Base-by-base conservation (phyloP, 2,888 invertebrate genomes). In the Geotrupes spiniger region DNA sequence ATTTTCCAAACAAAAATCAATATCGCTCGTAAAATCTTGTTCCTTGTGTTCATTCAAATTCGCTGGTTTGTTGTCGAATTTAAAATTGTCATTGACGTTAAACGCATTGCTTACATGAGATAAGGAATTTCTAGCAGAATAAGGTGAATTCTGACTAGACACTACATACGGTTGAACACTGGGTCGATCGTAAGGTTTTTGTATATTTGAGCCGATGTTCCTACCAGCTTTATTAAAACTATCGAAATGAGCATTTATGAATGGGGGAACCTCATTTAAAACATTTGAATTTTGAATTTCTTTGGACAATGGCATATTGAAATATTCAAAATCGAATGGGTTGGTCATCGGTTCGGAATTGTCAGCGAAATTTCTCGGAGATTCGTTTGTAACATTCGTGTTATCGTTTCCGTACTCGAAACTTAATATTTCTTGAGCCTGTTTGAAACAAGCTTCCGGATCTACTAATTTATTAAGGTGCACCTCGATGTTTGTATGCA, bases 381-480 rank as follows among this genome's bases (percentile, higher is more conserved):
- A 11, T 29, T 29, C 11, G n/a, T 29, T 29, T 4, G 12, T 26
- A 31, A 28, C 46, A 15, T 45, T 25, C 17, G 25, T 36, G 4
- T 33, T 15, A 12, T 12, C 1, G 11, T 33, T 33, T 50, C 45
- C 42, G 46, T 41, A 46, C 12, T 50, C 45, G 38, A 50, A 49
- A 9, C 46, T 43, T 27, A 57, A 36, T 40, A 53, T 54, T 9
- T 53, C 48, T n/a, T 55, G 52, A 12, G 58, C 58, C 44, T 59
- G 57, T 25, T 57, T 55, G 42, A 59, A 59, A 42, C 57, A 52
- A 10, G 41, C 29, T 38, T 59, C 58, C 2, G 58, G 58, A 47
- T 59, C 56, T 9, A 58, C 48, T 9, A 42, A 27, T 10, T 4
- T 39, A 14, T 14, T 5, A n/a, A 38, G 4, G 9, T 46, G 39